Conservation (phyloP, 2,113 vertebrate genomes). For the Pomatorhinus ruficollis region DNA sequence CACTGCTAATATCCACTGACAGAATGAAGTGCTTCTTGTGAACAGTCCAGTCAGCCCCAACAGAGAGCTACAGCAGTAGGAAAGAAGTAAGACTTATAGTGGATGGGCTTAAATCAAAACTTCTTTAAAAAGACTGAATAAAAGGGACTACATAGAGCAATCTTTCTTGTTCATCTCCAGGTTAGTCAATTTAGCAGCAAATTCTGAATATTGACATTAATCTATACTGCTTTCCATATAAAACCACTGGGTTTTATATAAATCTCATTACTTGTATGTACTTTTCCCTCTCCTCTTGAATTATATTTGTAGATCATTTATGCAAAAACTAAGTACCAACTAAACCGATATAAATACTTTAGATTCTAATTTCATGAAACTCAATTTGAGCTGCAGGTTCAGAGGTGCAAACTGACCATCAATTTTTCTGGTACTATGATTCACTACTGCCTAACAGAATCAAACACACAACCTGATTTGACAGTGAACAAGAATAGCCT, state of each 20-base stretch:
- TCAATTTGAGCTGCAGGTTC: not conserved
- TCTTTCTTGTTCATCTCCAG: not conserved
- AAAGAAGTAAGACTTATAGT: not conserved
- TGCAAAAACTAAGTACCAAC: not conserved
- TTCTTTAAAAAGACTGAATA: not conserved
- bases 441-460: not conserved
- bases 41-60: not conserved
- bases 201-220: not conserved
- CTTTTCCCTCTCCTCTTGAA: not conserved
- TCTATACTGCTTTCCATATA: not conserved
- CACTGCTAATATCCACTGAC: not conserved
- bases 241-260: not conserved
- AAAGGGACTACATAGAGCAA: not conserved
- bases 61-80: not conserved
- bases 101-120: not conserved
- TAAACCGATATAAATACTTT: not conserved
- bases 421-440: not conserved
- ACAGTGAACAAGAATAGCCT: not conserved
- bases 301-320: not conserved
- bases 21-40: not conserved
- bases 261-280: not conserved
- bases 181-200: not conserved
- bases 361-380: not conserved
- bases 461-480: not conserved
- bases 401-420: not conserved